These are phyloP conservation scores for Phenganax stokvisi DNA, from an alignment of 92 coral and sea anemone genomes.

Conservation along the genomic window DNA sequence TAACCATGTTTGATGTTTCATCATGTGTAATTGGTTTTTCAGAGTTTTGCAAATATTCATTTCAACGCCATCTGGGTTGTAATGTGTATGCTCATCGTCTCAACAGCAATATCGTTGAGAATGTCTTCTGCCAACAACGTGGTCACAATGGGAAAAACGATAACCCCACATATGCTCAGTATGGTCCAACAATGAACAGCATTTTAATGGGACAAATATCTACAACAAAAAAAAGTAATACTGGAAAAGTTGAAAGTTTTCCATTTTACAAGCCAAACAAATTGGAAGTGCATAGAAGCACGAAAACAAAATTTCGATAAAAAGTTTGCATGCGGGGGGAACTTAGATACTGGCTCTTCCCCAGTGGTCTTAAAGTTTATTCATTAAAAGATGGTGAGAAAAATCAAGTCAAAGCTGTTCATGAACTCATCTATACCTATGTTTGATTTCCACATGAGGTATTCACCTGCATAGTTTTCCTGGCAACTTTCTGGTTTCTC, in stretches of 20 bases:
- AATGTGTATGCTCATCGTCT: constrained; percentile 24
- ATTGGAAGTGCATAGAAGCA: constrained; percentile 9
- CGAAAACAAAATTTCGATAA: background rate
- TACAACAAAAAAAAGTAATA: constrained; percentile 27
- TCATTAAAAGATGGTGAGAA: too few relatives aligned
- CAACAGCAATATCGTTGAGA: constrained; percentile 45
- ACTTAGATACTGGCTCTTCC: background rate
- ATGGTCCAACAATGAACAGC: constrained; percentile 40
- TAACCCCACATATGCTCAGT: constrained; percentile 36
- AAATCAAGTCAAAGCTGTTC: too few relatives aligned
- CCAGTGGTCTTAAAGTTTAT: too few relatives aligned
- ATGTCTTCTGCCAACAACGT: constrained; percentile 38
- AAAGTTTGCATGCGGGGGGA: background rate
- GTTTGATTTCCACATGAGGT: too few relatives aligned
- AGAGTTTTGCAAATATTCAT: constrained; percentile 14
- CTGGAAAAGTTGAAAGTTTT: constrained; percentile 32
- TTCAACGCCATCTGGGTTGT: constrained; percentile 38
- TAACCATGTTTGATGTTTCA: constrained; percentile 34
- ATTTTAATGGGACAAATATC: constrained; percentile 37
- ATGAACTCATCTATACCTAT: too few relatives aligned
- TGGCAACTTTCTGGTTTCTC: too few relatives aligned
- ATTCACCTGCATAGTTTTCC: too few relatives aligned
- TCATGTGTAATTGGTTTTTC: constrained; percentile 34
- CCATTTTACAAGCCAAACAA: constrained; percentile 38
- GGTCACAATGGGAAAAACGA: constrained; percentile 47